A percentile compares a stretch with the other conserved stretches of the same genome.
Conservation (phyloP, 1,140 invertebrate genomes). For the Phenacoccus solenopsis region DNA sequence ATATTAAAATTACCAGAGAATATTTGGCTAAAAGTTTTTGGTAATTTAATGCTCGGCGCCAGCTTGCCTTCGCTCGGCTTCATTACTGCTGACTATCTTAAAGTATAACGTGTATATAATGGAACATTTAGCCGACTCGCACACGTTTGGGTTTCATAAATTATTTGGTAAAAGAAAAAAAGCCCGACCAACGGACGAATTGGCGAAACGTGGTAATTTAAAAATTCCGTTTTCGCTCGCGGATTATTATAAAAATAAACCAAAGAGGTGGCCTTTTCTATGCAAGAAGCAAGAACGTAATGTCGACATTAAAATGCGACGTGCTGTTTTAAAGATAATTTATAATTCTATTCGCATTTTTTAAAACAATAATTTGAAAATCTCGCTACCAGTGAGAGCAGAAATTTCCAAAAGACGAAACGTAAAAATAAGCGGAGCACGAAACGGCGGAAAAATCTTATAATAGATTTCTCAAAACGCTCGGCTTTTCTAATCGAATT, state of each 20-base stretch:
- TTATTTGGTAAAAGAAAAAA: no score
- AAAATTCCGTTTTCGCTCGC: no score
- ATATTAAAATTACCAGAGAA: neutral
- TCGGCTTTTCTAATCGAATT: neutral
- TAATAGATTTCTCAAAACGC: neutral
- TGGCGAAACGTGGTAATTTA: no score
- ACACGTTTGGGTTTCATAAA: no score
- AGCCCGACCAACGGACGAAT: no score
- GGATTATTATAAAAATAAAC: neutral
- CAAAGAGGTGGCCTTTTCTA: neutral
- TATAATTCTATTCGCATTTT: slow-evolving; percentile 3
- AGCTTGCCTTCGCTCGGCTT: neutral
- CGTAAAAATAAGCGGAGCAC: neutral
- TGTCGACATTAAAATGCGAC: neutral
- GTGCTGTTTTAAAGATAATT: neutral
- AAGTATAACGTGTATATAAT: neutral
- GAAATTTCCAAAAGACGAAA: neutral
- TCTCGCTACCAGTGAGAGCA: neutral
- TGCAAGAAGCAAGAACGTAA: neutral
- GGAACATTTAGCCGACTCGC: neutral
- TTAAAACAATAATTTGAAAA: neutral
- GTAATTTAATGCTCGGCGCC: neutral
- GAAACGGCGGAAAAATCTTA: neutral
- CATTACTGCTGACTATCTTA: neutral
- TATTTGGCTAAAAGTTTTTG: neutral